phyloP scores from a whole-genome alignment of 92 coral and sea anemone genomes.

The Anthopleura xanthogrammica region DNA sequence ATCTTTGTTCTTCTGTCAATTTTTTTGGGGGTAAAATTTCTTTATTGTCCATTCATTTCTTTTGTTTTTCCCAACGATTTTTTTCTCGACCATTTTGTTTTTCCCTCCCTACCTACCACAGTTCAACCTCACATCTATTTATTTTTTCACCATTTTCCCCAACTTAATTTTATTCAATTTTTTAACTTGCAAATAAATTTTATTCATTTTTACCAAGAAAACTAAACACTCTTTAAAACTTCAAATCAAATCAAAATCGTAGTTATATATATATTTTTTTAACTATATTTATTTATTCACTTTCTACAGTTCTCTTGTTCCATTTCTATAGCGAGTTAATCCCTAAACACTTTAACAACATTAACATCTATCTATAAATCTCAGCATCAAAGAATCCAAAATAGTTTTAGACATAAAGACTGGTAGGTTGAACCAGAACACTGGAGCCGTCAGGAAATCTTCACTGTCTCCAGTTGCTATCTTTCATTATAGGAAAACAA shows the following conservation, averaged over 20 bases:
- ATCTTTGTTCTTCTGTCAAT: too few relatives aligned
- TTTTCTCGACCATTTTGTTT: too few relatives aligned
- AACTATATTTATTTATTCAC: not conserved
- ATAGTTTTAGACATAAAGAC: not conserved
- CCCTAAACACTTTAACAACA: not conserved
- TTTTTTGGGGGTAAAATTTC: too few relatives aligned
- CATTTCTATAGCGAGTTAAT: not conserved
- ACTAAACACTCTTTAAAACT: too few relatives aligned
- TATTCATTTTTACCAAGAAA: too few relatives aligned
- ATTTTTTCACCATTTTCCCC: not conserved
- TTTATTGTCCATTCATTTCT: too few relatives aligned
- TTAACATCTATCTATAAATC: not conserved
- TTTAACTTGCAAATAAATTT: not conserved
- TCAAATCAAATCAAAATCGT: too few relatives aligned
- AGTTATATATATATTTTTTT: not conserved
- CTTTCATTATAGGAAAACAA: not conserved
- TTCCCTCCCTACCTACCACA: too few relatives aligned
- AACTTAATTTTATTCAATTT: not conserved
- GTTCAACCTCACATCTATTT: too few relatives aligned
- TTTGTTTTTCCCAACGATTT: too few relatives aligned
- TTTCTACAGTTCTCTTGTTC: not conserved
- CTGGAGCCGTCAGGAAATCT: not conserved
- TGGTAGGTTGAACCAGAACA: not conserved
- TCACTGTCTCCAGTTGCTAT: not conserved
- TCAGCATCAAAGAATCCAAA: not conserved